Evolutionary conservation across 2,797 vertebrate species (phyloP).

Genomic region (Sebastes reedi): DNA sequence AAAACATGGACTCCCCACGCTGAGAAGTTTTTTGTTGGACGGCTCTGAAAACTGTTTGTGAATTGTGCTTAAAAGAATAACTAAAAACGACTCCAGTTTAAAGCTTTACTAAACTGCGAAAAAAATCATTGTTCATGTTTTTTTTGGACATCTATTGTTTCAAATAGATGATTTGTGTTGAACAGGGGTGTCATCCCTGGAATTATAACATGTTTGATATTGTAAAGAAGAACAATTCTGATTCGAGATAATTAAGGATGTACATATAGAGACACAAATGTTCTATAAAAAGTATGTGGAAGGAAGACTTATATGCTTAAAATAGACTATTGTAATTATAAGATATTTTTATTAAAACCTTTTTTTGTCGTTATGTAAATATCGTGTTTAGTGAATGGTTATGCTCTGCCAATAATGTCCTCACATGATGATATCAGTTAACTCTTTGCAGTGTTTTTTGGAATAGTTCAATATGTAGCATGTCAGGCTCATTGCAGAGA

Average conservation of each 20-base stretch:
- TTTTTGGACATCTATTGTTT: slow-evolving; percentile 96
- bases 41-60: slow-evolving; percentile 62
- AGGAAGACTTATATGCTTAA: slow-evolving; percentile 94
- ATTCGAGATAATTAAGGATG: slow-evolving; percentile 93
- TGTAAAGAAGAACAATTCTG: slow-evolving; percentile 91
- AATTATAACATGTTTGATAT: slow-evolving; percentile 92
- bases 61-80: slow-evolving; percentile 77
- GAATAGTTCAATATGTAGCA: slow-evolving; percentile 76
- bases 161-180: slow-evolving; percentile 97
- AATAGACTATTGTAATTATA: slow-evolving; percentile 99
- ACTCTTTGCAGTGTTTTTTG: slow-evolving; percentile 74
- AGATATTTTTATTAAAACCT: slow-evolving; percentile 99
- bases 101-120: slow-evolving; percentile 96
- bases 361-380: slow-evolving; percentile 94
- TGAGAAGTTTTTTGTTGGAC: slow-evolving; percentile 51
- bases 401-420: slow-evolving; percentile 81
- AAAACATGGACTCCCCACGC: slow-evolving; percentile 31
- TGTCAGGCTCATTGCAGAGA: slow-evolving; percentile 71
- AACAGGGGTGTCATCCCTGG: slow-evolving; percentile 88
- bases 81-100: slow-evolving; percentile 85
- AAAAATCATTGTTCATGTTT: slow-evolving; percentile 90
- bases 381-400: slow-evolving; percentile 88
- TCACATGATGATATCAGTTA: slow-evolving; percentile 73
- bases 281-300: slow-evolving; percentile 98
- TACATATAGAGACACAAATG: slow-evolving; percentile 95